Base-by-base conservation (phyloP, 30 jellyfish, hydroid and myxozoan species). In the Aurelia sp. region DNA sequence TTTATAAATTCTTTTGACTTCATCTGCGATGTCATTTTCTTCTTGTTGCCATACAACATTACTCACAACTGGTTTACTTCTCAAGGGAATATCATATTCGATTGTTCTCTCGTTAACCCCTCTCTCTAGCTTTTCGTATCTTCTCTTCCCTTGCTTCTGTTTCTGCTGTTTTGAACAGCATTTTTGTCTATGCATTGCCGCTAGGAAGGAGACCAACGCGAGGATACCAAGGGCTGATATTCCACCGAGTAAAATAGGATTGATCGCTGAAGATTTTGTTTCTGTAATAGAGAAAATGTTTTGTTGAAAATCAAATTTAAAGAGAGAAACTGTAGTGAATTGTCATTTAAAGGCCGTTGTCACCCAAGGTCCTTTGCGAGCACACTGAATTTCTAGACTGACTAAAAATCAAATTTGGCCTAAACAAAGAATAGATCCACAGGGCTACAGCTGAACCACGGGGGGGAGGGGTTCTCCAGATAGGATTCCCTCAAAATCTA, bases 1-100 rank as follows among this genome's bases (percentile, higher is more conserved):
- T 55, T 68, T 59, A 47, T 92, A 94, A 67, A 52, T 58, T 30
- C 67, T 82, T 64, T 94, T 88, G 6, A 94, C 98, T 84, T 94
- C 98, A 7, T 94, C 90, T 5, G 98, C 98, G 27, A 94, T 80
- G 27, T 94, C 98, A 68, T 94, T 94, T 22, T 94, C 87, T 52
- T 94, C 97, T 72, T 94, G 98, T 63, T 94, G 98, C 93, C 93
- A 84, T 73, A 94, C 78, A 21, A 81, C 93, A 2, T 96, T 66
- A 24, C 92, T 84, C 69, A 94, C 68, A 53, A 47, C 48, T 41
- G 98, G 97, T 33, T 77, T 80, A 65, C 94, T 90, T 63, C 90
- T 47, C 20, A 30, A 24, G 8, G 97, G 97, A 13, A 90, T 90
- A 55, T 90, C 92, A 33, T 90, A 90, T 7, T 79, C 83, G 8